Conservation (phyloP, 2,113 vertebrate genomes). For the Semicossyphus pulcher region DNA sequence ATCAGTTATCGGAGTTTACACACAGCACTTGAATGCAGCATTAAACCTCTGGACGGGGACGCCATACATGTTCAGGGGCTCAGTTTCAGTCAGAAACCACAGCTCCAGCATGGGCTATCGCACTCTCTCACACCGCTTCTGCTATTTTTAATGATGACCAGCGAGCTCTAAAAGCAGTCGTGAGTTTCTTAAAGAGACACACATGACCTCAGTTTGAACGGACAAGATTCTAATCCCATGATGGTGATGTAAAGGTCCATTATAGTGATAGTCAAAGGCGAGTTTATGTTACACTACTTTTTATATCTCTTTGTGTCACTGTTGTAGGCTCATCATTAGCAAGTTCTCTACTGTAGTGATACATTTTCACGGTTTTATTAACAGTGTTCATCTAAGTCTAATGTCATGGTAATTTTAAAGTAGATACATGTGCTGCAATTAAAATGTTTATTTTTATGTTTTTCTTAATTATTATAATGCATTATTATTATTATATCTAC, state of each 20-base stretch:
- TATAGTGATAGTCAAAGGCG: not conserved
- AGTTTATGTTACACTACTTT: constrained; percentile 2
- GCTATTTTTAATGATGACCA: constrained; percentile 78
- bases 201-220: not conserved
- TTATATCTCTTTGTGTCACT: not conserved
- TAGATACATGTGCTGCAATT: too few species aligned
- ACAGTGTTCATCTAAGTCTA: too few species aligned
- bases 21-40: constrained; percentile 31
- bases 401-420: too few species aligned
- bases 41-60: constrained; percentile 26
- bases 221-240: not conserved
- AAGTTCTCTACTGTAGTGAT: too few species aligned
- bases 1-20: not conserved
- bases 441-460: too few species aligned
- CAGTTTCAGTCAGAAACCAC: constrained; percentile 48
- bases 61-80: constrained; percentile 58
- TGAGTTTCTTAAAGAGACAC: constrained; percentile 70
- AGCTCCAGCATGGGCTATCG: constrained; percentile 37
- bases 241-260: not conserved
- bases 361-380: too few species aligned
- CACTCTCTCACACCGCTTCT: constrained; percentile 59
- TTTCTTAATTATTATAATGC: too few species aligned
- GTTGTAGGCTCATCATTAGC: not conserved
- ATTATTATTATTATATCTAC: too few species aligned
- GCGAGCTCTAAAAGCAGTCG: constrained; percentile 69